A percentile compares a stretch with the other conserved stretches of the same genome.
Evolutionary conservation across 2,888 invertebrate species (phyloP).

Genomic region (Plebejus argus): DNA sequence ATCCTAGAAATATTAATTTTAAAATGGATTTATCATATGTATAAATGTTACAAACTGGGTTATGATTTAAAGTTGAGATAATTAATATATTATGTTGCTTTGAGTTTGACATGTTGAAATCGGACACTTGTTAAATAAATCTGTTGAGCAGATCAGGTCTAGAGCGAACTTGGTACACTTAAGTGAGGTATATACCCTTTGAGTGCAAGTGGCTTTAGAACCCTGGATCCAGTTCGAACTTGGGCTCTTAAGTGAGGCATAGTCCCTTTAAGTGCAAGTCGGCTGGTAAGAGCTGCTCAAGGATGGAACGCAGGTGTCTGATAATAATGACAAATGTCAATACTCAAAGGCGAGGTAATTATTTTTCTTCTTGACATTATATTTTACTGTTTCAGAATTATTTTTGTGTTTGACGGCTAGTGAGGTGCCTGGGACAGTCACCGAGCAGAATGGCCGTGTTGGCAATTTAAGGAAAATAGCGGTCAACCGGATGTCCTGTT

Average conservation of each 20-base stretch:
- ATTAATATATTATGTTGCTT: neutral
- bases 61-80: too few relatives aligned
- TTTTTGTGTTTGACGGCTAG: neutral
- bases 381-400: slow-evolving; percentile 13
- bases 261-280: slow-evolving; percentile 21
- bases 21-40: neutral
- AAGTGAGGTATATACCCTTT: slow-evolving; percentile 7
- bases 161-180: slow-evolving; percentile 13
- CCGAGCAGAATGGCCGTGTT: slow-evolving; percentile 36
- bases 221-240: neutral
- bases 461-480: too few relatives aligned
- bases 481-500: too few relatives aligned
- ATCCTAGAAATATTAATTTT: neutral
- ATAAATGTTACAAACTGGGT: neutral
- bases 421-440: slow-evolving; percentile 35
- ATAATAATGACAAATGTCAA: neutral
- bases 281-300: neutral
- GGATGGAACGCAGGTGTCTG: too few relatives aligned
- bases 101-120: neutral
- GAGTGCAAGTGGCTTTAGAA: slow-evolving; percentile 13
- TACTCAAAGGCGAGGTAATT: neutral
- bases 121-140: neutral
- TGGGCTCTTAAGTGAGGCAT: slow-evolving; percentile 21
- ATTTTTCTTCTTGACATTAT: neutral
- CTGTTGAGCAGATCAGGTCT: neutral